A percentile compares a stretch with the other conserved stretches of the same genome.
Evolutionary conservation across 2,888 invertebrate species (phyloP).

Genomic region (Lysandra coridon): DNA sequence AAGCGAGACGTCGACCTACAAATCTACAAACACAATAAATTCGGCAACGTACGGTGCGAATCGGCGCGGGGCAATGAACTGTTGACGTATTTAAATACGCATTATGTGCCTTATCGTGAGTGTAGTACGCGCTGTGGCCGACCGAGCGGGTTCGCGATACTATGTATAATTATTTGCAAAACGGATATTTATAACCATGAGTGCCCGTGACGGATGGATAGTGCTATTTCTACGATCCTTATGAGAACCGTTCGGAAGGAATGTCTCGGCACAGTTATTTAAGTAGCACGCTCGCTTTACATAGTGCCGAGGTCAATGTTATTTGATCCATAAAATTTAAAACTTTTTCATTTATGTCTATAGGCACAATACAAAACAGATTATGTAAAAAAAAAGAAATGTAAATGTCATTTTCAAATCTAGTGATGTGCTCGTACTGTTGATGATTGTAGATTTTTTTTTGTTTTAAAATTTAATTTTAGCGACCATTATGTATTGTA

Average conservation of each 20-base stretch:
- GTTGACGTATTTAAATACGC: conserved; percentile 78
- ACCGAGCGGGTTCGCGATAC: conserved; percentile 61
- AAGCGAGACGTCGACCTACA: conserved; percentile 67
- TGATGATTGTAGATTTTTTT: conserved; percentile 10
- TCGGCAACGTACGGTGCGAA: conserved; percentile 73
- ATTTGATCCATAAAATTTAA: conserved; percentile 10
- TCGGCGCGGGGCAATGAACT: conserved; percentile 73
- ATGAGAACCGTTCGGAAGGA: conserved; percentile 51
- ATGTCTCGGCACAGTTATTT: conserved; percentile 36
- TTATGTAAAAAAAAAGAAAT: conserved; percentile 19
- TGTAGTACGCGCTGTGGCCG: conserved; percentile 68
- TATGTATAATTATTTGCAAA: conserved; percentile 65
- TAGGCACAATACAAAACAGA: conserved; percentile 10
- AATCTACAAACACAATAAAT: conserved; percentile 80
- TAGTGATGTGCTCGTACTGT: conserved; percentile 51
- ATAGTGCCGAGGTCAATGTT: conserved; percentile 26
- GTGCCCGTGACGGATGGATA: conserved; percentile 70
- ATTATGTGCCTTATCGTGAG: conserved; percentile 76
- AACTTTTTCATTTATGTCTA: conserved; percentile 5
- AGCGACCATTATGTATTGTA: conserved; percentile 36
- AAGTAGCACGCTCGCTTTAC: conserved; percentile 23
- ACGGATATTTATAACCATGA: conserved; percentile 71
- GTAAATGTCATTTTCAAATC: conserved; percentile 46
- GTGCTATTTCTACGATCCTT: conserved; percentile 64
- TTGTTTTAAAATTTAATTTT: conserved; percentile 33